Evolutionary conservation across 2,888 invertebrate genomes (phyloP).

Genomic region (Nebria salina): DNA sequence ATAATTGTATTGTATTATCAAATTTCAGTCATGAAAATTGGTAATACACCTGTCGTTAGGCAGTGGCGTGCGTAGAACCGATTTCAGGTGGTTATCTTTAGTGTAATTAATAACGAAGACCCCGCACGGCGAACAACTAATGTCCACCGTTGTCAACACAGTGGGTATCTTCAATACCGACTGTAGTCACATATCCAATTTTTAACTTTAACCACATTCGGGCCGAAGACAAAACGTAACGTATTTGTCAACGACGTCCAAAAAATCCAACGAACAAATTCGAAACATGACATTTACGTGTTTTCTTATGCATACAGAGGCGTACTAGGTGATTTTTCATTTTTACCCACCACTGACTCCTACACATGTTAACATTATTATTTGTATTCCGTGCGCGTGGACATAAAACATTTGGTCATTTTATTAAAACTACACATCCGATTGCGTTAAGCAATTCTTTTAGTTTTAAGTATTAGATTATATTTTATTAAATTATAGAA

Average conservation of each 20-base stretch:
- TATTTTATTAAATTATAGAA: background rate
- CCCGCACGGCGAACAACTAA: conserved; percentile 20
- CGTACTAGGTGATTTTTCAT: conserved; percentile 19
- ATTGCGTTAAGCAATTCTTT: background rate
- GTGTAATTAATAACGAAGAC: conserved; percentile 14
- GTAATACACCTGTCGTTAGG: background rate
- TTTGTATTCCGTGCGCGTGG: background rate
- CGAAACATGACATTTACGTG: conserved; percentile 36
- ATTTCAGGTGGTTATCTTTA: conserved; percentile 1
- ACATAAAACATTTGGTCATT: background rate
- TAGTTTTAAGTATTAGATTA: background rate
- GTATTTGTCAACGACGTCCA: conserved; percentile 30
- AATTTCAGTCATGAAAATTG: background rate
- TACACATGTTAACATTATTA: background rate
- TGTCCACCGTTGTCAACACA: conserved; percentile 36
- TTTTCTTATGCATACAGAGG: conserved; percentile 21
- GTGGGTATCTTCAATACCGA: conserved; percentile 26
- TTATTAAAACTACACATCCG: background rate
- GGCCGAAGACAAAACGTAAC: conserved; percentile 19
- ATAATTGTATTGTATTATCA: background rate
- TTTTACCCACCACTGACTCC: background rate
- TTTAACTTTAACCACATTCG: conserved; percentile 25
- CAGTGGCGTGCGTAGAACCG: background rate
- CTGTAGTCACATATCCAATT: conserved; percentile 23
- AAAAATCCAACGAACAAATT: conserved; percentile 24